phyloP scores from a whole-genome alignment of 2,113 vertebrate genomes.

The Odocoileus virginianus region DNA sequence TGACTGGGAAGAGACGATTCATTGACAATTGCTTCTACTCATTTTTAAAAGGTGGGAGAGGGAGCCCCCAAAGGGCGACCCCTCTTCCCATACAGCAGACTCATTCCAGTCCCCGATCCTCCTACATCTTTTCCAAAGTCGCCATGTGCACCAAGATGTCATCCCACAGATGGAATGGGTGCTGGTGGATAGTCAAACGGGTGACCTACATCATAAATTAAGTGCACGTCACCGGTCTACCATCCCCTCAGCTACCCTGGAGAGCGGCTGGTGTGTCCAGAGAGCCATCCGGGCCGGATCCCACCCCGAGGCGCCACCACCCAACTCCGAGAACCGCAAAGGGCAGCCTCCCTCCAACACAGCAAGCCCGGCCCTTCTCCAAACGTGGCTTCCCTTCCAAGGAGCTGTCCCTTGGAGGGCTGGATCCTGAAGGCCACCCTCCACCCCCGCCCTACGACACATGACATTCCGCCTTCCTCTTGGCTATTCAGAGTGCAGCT shows the following conservation, averaged over 20 bases:
- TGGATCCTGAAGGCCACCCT: not conserved
- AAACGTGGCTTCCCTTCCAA: not conserved
- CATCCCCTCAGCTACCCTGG: constrained; percentile 57
- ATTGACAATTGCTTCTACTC: fast-evolving
- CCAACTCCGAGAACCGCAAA: not conserved
- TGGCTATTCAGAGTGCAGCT: not conserved
- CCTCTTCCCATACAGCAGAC: not conserved
- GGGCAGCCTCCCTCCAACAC: not conserved
- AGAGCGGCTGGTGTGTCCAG: not conserved
- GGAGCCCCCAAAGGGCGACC: fast-evolving
- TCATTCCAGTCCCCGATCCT: fast-evolving
- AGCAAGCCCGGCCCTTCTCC: not conserved
- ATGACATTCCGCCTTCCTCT: fast-evolving
- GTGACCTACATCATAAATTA: constrained; percentile 61
- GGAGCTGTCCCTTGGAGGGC: not conserved
- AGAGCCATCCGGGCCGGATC: not conserved
- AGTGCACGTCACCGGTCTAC: constrained; percentile 56
- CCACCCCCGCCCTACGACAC: fast-evolving
- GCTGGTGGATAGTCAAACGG: constrained; percentile 45
- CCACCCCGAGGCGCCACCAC: not conserved
- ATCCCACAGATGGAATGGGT: constrained; percentile 35
- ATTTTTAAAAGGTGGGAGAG: not conserved
- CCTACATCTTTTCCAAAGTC: not conserved
- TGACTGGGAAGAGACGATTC: not conserved
- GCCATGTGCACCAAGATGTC: not conserved